Evolutionary conservation across 2,888 invertebrate species (phyloP).

Genomic region (Therioaphis trifolii): DNA sequence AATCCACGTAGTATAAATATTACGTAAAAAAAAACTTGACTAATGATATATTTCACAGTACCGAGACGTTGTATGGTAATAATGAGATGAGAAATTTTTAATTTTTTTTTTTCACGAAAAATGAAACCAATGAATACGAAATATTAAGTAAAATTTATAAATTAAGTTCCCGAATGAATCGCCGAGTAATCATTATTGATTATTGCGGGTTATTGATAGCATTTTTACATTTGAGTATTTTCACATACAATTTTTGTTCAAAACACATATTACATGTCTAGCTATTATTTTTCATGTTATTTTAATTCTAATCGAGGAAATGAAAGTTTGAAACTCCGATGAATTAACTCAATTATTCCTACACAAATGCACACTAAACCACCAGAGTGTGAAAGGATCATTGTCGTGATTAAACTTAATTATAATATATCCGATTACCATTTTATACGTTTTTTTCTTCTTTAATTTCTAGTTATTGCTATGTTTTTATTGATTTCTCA

Average conservation of each 20-base stretch:
- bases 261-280: too few species aligned
- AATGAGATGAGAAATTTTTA: neutral
- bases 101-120: neutral
- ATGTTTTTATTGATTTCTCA: slow-evolving; percentile 32
- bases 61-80: neutral
- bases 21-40: neutral
- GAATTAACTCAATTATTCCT: neutral
- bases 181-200: too few species aligned
- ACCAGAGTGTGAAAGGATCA: slow-evolving; percentile 43
- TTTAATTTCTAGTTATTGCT: slow-evolving; percentile 33
- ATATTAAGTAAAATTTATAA: too few species aligned
- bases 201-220: too few species aligned
- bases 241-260: too few species aligned
- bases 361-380: neutral
- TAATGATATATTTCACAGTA: neutral
- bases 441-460: slow-evolving; percentile 2
- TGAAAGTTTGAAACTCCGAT: neutral
- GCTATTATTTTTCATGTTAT: neutral
- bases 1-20: neutral
- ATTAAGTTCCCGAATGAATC: too few species aligned
- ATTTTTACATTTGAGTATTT: too few species aligned
- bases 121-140: neutral
- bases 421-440: slow-evolving; percentile 28
- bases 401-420: slow-evolving; percentile 34
- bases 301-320: neutral